A percentile compares a stretch with the other conserved stretches of the same genome.
These are phyloP conservation scores for Heterodera schachtii DNA, from an alignment of 1,140 invertebrate genomes.

Conservation along the genomic window DNA sequence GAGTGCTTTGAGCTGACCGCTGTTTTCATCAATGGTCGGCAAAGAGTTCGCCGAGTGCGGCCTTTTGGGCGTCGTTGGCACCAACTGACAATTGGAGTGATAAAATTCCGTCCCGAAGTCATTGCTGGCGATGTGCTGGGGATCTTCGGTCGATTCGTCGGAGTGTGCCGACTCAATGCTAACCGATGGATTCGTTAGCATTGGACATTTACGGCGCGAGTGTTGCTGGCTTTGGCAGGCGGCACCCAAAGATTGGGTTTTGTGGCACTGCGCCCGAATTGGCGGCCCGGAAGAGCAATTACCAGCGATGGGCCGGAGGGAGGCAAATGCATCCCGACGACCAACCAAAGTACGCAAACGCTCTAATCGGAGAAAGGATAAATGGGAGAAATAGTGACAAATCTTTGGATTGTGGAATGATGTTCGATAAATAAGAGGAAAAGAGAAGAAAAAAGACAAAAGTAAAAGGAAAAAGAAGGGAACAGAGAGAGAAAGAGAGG, in stretches of 20 bases:
- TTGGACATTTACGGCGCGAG: not conserved
- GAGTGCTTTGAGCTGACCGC: not conserved
- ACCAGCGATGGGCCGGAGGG: not conserved
- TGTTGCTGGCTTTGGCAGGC: not conserved
- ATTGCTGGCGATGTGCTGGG: not conserved
- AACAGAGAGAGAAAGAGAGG: not conserved
- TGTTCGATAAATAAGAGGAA: not conserved
- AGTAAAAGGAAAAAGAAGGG: not conserved
- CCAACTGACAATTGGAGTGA: not conserved
- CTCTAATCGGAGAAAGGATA: not conserved
- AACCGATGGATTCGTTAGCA: not conserved
- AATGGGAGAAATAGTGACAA: not conserved
- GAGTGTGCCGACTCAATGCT: conserved; percentile 20
- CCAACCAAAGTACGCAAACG: not conserved
- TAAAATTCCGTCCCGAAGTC: not conserved
- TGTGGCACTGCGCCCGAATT: conserved; percentile 6
- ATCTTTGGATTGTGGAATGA: no score
- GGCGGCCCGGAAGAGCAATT: not conserved
- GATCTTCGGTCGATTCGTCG: conserved; percentile 9
- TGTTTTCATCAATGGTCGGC: conserved; percentile 10
- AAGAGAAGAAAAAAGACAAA: not conserved
- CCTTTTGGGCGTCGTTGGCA: not conserved
- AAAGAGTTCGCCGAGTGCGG: conserved; percentile 10
- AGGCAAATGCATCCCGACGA: conserved; percentile 8
- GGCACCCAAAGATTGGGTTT: not conserved